A percentile compares a stretch with the other conserved stretches of the same genome.
Evolutionary conservation across 1,140 invertebrate genomes (phyloP).

Genomic region (Tenebrio molitor): DNA sequence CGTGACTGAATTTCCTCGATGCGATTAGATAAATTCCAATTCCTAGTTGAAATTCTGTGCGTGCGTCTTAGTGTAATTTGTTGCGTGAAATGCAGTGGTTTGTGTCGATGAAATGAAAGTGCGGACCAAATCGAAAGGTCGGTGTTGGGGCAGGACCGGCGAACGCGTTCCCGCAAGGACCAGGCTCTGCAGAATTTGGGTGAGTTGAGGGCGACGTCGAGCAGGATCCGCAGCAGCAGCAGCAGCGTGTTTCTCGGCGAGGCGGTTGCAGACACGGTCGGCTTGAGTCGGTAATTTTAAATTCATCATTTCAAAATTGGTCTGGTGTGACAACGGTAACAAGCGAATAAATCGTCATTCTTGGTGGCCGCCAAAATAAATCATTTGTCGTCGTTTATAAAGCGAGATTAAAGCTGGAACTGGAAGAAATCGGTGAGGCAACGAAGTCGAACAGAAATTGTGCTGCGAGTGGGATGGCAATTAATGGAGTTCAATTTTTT

Average conservation of each 20-base stretch:
- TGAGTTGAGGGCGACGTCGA: conserved; percentile 31
- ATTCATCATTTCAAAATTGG: conserved; percentile 1
- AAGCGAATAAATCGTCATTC: not conserved
- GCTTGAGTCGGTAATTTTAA: no score
- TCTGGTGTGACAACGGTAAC: conserved; percentile 1
- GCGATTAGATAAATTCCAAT: conserved; percentile 32
- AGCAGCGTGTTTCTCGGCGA: not conserved
- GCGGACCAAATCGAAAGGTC: conserved; percentile 50
- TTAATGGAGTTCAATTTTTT: conserved; percentile 5
- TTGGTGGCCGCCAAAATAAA: not conserved
- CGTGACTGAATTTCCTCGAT: conserved; percentile 28
- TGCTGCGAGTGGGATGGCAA: not conserved
- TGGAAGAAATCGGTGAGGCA: not conserved
- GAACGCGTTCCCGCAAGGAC: conserved; percentile 45
- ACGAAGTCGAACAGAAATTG: not conserved
- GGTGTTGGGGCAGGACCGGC: conserved; percentile 49
- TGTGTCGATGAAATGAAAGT: conserved; percentile 44
- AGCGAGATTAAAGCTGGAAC: not conserved
- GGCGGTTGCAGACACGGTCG: no score
- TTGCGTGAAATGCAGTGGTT: conserved; percentile 42
- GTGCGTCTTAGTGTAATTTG: conserved; percentile 12
- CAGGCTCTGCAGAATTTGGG: conserved; percentile 53
- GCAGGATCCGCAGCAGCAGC: not conserved
- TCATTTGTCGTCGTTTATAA: conserved; percentile 4
- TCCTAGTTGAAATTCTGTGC: conserved; percentile 21